Evolutionary conservation across 1,140 invertebrate genomes (phyloP), one percentile per base, ranked within the genome.

Genomic region (Saxidomus purpurata): DNA sequence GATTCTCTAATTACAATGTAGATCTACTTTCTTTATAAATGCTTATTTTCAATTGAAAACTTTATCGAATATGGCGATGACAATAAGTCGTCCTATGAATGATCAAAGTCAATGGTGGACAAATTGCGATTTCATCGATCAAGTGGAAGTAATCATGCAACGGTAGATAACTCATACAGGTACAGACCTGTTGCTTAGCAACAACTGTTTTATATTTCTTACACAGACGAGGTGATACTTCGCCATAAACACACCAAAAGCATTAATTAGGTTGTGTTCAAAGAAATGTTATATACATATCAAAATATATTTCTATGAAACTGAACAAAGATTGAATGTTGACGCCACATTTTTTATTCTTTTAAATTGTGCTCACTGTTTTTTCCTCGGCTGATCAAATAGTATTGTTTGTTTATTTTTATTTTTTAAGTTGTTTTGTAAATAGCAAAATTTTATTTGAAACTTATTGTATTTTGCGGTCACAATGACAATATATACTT

Each of bases 381-480:
- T 67, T 67, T 67, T 13, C 15, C 28, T 67, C 17, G 1, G 67
- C 15, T 31, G 22, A 38, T 71, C 34, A 71, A 19, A 40, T 38
- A 71, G 67, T 38, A 71, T 36, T 71, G 9, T 19, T 40, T 19
- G 9, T 71, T 71, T 38, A 19, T 71, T 36, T 71, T 36, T 40
- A 15, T 15, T 38, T 38, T 15, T 31, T 71, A 38, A 19, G 31
- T 71, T 71, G 67, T 71, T 71, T 71, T 59, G 67, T 71, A 71
- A 71, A 71, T 71, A 71, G 34, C 11, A 15, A 71, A 31, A 71
- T 71, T 71, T 71, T 71, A 71, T 71, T 71, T 71, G 59, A 63
- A 28, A 28, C 28, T n/a, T 63, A 63, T 63, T 63, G 25, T 4
- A 28, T 28, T 63, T 63, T 63, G n/a, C 25, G 9, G n/a, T 63